These are phyloP conservation scores for Heterodera schachtii DNA, from an alignment of 1,140 invertebrate species.

Conservation along the genomic window DNA sequence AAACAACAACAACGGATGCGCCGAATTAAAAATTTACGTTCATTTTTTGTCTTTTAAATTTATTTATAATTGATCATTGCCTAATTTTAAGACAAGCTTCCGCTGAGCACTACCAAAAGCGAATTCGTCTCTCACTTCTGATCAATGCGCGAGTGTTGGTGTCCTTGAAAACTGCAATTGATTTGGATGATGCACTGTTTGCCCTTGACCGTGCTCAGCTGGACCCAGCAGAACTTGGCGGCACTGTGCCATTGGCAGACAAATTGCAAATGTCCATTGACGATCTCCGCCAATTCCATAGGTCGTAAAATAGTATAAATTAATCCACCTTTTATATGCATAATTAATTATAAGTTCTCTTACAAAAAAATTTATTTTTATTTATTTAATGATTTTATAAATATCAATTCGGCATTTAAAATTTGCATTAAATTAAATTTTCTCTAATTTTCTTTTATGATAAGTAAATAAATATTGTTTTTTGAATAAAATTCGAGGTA, in stretches of 20 bases:
- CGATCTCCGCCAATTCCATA: not conserved
- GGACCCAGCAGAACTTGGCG: not conserved
- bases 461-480: no score
- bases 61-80: no score
- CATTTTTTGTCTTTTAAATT: not conserved
- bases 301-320: conserved; percentile 4
- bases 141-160: conserved; percentile 14
- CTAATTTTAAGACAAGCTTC: not conserved
- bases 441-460: no score
- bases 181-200: conserved; percentile 38
- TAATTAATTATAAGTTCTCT: no score
- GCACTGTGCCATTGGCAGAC: not conserved
- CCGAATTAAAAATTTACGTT: no score
- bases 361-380: no score
- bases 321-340: no score
- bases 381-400: no score
- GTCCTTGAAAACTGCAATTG: conserved; percentile 25
- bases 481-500: no score
- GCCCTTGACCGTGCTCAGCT: conserved; percentile 30
- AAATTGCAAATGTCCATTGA: not conserved
- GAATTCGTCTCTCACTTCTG: conserved; percentile 24
- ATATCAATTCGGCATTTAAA: no score
- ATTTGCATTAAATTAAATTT: no score
- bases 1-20: no score
- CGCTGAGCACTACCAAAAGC: not conserved